Evolutionary conservation across 2,113 vertebrate species (phyloP).

Genomic region (Bucco capensis): DNA sequence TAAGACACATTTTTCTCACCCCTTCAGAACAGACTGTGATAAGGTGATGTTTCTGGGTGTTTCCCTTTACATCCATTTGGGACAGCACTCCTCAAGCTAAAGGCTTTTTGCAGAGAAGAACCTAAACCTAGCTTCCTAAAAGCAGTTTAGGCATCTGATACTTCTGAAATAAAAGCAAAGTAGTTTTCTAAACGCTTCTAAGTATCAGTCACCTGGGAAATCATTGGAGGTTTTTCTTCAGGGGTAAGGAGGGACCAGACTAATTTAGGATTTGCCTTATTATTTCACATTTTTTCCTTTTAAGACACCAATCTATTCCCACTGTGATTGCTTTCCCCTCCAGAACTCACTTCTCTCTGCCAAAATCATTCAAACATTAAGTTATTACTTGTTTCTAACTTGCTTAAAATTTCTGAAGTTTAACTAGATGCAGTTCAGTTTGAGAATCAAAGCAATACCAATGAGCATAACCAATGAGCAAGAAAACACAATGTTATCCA

Average conservation of each 20-base stretch:
- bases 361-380: background rate
- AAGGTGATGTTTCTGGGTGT: background rate
- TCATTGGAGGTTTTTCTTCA: background rate
- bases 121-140: background rate
- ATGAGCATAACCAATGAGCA: background rate
- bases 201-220: background rate
- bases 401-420: background rate
- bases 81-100: background rate
- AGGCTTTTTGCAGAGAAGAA: background rate
- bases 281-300: background rate
- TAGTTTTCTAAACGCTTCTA: background rate
- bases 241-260: background rate
- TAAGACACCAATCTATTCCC: background rate
- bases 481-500: background rate
- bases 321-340: background rate
- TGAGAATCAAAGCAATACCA: background rate
- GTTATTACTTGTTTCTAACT: background rate
- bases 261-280: background rate
- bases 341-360: background rate
- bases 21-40: background rate
- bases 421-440: background rate
- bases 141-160: background rate
- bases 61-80: background rate
- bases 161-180: background rate
- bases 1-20: background rate